phyloP scores from a whole-genome alignment of 2,888 invertebrate species.

The Eumerus sabulonum region DNA sequence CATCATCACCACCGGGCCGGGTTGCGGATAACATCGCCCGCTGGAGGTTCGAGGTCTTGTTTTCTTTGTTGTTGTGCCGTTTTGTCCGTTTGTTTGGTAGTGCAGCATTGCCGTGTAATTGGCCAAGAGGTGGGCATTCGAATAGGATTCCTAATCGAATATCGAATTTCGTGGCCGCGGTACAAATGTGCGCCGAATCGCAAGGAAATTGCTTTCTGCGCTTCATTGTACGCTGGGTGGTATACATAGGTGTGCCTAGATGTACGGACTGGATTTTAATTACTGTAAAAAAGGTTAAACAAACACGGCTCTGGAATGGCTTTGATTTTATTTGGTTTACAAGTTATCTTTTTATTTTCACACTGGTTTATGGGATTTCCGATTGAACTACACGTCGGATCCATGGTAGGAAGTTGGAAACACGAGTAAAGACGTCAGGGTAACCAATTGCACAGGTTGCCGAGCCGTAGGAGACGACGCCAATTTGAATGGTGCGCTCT shows the following conservation, averaged over 20 bases:
- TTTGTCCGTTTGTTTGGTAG: no score
- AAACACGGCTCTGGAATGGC: slow-evolving; percentile 51
- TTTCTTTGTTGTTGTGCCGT: slow-evolving; percentile 12
- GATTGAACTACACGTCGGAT: slow-evolving; percentile 71
- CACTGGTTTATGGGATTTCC: slow-evolving; percentile 69
- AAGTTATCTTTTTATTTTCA: slow-evolving; percentile 4
- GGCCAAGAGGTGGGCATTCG: slow-evolving; percentile 58
- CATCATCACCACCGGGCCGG: slow-evolving; percentile 24
- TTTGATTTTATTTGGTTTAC: slow-evolving; percentile 56
- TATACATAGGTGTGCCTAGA: slow-evolving; percentile 10
- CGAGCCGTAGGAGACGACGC: slow-evolving; percentile 77
- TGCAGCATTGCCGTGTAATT: slow-evolving; percentile 53
- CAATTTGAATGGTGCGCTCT: slow-evolving; percentile 71
- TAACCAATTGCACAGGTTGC: slow-evolving; percentile 74
- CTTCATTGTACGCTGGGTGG: slow-evolving; percentile 32
- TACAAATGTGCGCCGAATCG: slow-evolving; percentile 64
- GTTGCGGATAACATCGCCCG: slow-evolving; percentile 13
- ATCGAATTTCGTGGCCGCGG: slow-evolving; percentile 73
- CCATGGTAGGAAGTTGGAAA: slow-evolving; percentile 75
- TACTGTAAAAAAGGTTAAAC: slow-evolving; percentile 40
- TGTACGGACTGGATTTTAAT: slow-evolving; percentile 51
- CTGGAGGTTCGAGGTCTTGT: slow-evolving; percentile 41
- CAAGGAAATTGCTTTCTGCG: slow-evolving; percentile 55
- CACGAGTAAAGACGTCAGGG: slow-evolving; percentile 78
- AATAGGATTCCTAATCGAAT: slow-evolving; percentile 72